Base-by-base conservation (phyloP, 2,888 invertebrate genomes). In the Tolmerus cingulatus region DNA sequence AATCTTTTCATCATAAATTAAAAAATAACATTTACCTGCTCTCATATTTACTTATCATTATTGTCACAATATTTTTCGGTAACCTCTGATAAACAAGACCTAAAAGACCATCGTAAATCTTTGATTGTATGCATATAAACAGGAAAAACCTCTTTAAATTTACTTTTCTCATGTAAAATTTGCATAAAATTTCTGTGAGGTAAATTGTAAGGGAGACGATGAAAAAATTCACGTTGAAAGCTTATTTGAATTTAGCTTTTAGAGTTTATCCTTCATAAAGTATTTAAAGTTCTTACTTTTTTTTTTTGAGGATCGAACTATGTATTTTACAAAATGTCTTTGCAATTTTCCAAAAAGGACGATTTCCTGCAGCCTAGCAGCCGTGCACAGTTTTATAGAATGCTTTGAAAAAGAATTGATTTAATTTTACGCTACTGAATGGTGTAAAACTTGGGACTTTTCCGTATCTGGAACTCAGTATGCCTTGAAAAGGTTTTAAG, bases 321-420 rank as follows among this genome's bases (percentile, higher is more conserved):
- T 12, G 37, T 37, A 37, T n/a, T 79, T 79, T 79, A 27, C 79
- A 23, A 66, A 66, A 19, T 27, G 57, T 34, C 23, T 19, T 40
- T 84, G 82, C 66, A 84, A 84, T 84, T 84, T 84, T 66, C 82
- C 43, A 57, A 23, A 57, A 66, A 40, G 66, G 9, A 57, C 43
- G 43, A 66, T 66, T 19, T 84, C 34, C 12, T 66, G 82, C 66
- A 84, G n/a, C 23, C 23, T n/a, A n/a, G n/a, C n/a, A n/a, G n/a
- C n/a, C 66, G 14, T 66, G 19, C 40, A 84, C 23, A 37, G 66
- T 23, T 43, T 23, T 19, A 84, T 84, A 84, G 66, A 84, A 84
- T 19, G 66, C 4, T 27, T 7, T 57, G 66, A 84, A 84, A 84
- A 84, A 37, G 66, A 84, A 40, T 66, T 84, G 82, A 84, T 84